Conservation (phyloP, 2,113 vertebrate species). For the Antigone vipio region DNA sequence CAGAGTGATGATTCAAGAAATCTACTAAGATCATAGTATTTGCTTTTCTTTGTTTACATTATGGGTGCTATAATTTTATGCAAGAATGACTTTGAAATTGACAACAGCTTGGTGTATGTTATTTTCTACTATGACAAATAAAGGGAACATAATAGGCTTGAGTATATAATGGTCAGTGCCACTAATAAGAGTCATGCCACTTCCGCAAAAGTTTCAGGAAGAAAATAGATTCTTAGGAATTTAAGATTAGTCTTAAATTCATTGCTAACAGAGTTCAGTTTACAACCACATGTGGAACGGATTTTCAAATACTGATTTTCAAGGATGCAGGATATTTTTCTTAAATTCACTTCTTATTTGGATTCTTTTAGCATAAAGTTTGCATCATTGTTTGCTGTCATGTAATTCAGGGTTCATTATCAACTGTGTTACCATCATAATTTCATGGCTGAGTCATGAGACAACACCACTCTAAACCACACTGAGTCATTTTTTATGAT, state of each 20-base stretch:
- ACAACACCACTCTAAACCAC: not conserved
- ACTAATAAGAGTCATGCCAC: not conserved
- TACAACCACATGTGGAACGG: not conserved
- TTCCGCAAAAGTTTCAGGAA: not conserved
- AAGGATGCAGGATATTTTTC: not conserved
- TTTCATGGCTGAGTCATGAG: constrained; percentile 30
- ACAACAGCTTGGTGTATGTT: not conserved
- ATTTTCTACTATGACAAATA: not conserved
- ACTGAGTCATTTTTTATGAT: constrained; percentile 1
- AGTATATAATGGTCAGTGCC: not conserved
- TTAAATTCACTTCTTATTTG: not conserved
- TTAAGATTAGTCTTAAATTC: not conserved
- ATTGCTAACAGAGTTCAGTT: not conserved
- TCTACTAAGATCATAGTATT: not conserved
- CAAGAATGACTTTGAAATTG: not conserved
- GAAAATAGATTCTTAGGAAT: not conserved
- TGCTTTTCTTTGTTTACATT: not conserved
- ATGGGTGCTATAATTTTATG: not conserved
- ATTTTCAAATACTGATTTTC: not conserved
- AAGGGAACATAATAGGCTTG: not conserved
- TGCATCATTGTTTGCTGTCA: not conserved
- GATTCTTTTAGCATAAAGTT: not conserved
- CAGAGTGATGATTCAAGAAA: not conserved
- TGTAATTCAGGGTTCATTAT: not conserved
- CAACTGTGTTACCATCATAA: not conserved